Evolutionary conservation across 37 sponge, comb jelly and placozoan genomes (phyloP).

Genomic region (Cliona cf. orientalis): DNA sequence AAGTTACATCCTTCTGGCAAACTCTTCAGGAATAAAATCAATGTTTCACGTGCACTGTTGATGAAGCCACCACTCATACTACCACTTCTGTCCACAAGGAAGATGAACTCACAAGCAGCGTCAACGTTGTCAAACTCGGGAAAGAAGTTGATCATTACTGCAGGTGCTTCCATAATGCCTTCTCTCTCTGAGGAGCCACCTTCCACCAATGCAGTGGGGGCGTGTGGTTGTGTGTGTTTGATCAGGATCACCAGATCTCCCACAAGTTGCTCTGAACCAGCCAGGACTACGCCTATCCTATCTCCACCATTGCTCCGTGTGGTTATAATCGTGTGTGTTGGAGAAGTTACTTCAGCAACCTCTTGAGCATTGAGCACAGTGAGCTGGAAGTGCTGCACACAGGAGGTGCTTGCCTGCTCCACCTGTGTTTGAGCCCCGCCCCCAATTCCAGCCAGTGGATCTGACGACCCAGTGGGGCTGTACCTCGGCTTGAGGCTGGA

Average conservation of each 20-base stretch:
- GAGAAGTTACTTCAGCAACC: conserved; percentile 55
- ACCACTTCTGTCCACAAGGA: conserved; percentile 82
- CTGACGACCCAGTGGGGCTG: conserved; percentile 26
- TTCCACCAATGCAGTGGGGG: conserved; percentile 37
- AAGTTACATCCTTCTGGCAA: conserved; percentile 70
- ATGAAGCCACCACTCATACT: conserved; percentile 79
- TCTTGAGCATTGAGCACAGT: conserved; percentile 10
- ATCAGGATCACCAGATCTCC: conserved; percentile 66
- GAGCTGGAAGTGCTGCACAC: conserved; percentile 30
- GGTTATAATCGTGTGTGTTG: conserved; percentile 35
- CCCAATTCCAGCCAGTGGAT: not conserved
- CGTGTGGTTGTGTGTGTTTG: conserved; percentile 36
- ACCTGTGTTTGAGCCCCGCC: not conserved
- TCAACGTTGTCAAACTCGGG: conserved; percentile 46
- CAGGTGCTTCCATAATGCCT: conserved; percentile 36
- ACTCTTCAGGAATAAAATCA: conserved; percentile 79
- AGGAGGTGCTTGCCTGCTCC: conserved; percentile 14
- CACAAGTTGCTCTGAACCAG: not conserved
- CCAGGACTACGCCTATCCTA: not conserved
- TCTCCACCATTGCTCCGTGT: not conserved
- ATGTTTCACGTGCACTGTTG: conserved; percentile 63
- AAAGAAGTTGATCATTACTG: conserved; percentile 74
- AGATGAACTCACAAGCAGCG: conserved; percentile 71
- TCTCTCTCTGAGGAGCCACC: not conserved
- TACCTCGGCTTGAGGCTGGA: conserved; percentile 56